Percentiles rank a stretch among this genome's conserved stretches.
Conservation (phyloP, 1,140 invertebrate species). For the Heliothis subflexa region DNA sequence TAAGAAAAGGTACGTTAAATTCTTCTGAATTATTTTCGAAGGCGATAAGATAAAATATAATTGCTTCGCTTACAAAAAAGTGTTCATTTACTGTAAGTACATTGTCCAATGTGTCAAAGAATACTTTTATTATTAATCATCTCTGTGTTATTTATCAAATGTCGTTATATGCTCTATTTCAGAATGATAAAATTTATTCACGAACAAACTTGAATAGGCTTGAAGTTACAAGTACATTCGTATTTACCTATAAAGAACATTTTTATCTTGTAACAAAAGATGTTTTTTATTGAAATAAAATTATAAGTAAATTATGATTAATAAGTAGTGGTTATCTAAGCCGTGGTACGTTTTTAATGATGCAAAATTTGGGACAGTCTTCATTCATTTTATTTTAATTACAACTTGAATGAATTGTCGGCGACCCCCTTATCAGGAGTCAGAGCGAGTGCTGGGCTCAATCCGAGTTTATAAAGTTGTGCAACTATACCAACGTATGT, state of each 20-base stretch:
- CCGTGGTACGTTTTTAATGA: constrained; percentile 1
- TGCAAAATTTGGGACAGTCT: constrained; percentile 41
- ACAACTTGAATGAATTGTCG: constrained; percentile 64
- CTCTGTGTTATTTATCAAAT: constrained; percentile 1
- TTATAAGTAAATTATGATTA: neutral
- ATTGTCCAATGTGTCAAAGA: neutral
- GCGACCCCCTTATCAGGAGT: constrained; percentile 65
- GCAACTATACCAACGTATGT: constrained; percentile 37
- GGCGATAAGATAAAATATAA: neutral
- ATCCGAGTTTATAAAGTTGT: constrained; percentile 54
- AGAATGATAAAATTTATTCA: neutral
- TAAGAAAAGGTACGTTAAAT: no score
- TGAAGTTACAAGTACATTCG: constrained; percentile 2
- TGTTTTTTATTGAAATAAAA: neutral
- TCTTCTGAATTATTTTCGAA: neutral
- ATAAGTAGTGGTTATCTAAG: neutral
- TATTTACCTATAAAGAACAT: neutral
- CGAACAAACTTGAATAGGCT: neutral
- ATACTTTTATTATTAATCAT: neutral
- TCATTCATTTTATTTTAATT: constrained; percentile 58
- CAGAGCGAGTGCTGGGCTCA: constrained; percentile 48
- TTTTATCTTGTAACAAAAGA: neutral
- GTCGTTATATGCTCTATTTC: constrained; percentile 5
- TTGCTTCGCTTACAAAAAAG: neutral
- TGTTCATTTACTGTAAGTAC: neutral